Conservation (phyloP, 2,797 vertebrate species). For the Ciconia nigra region DNA sequence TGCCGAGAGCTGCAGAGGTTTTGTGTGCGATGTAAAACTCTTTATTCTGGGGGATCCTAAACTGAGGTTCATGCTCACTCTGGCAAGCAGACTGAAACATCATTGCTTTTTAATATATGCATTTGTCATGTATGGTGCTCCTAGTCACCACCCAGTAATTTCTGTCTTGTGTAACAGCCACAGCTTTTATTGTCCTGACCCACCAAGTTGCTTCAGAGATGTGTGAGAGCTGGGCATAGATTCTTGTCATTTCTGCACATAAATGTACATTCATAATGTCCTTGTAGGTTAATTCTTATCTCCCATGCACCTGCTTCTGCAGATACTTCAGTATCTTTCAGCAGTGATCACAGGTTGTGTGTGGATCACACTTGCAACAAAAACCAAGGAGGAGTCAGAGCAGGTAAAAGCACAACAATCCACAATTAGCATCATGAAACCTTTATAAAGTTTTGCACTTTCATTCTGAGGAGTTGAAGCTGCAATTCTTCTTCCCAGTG, state of each 20-base stretch:
- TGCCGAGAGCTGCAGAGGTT: background rate
- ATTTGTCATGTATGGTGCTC: rapidly evolving
- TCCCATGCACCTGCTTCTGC: background rate
- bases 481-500: background rate
- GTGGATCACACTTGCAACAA: background rate
- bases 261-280: rapidly evolving
- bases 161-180: background rate
- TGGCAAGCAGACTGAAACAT: background rate
- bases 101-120: background rate
- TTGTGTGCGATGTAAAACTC: background rate
- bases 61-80: background rate
- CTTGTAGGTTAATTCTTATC: background rate
- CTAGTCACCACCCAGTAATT: no score
- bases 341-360: background rate
- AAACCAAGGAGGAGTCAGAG: background rate
- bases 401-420: background rate
- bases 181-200: background rate
- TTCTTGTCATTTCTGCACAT: background rate
- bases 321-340: background rate
- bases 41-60: background rate
- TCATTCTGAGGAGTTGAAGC: background rate
- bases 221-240: background rate
- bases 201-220: background rate
- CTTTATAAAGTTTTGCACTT: background rate
- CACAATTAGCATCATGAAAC: background rate